Evolutionary conservation across 2,888 invertebrate species (phyloP).

Genomic region (Labia minor): DNA sequence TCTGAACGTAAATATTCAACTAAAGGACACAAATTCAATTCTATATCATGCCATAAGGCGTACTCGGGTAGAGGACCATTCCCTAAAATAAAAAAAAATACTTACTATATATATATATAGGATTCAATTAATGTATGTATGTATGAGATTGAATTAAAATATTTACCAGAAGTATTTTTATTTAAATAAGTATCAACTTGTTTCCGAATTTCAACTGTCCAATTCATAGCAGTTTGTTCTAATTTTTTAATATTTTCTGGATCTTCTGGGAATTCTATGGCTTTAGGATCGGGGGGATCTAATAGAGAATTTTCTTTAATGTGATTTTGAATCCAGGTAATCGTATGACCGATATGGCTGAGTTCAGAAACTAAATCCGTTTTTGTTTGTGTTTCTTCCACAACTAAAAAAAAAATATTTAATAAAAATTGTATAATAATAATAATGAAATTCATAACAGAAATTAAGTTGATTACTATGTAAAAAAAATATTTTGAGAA

Average conservation of each 20-base stretch:
- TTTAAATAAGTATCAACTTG: not conserved
- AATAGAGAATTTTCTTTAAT: not conserved
- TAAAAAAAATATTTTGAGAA: too few relatives aligned
- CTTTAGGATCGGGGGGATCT: not conserved
- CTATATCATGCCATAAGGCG: conserved; percentile 73
- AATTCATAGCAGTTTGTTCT: not conserved
- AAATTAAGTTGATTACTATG: too few relatives aligned
- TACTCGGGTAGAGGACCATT: conserved; percentile 76
- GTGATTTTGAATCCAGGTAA: not conserved
- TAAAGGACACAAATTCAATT: conserved; percentile 62
- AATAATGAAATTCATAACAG: too few relatives aligned
- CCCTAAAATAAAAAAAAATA: conserved; percentile 41
- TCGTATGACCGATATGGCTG: not conserved
- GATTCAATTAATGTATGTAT: too few relatives aligned
- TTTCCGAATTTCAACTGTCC: not conserved
- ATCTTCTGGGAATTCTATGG: not conserved
- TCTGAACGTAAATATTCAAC: conserved; percentile 68
- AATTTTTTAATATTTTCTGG: not conserved
- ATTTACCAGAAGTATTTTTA: not conserved
- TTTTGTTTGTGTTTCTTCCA: not conserved
- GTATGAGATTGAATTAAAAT: not conserved
- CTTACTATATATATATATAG: too few relatives aligned
- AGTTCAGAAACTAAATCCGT: not conserved
- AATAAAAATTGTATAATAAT: too few relatives aligned
- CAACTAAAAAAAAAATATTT: not conserved